A percentile compares a stretch with the other conserved stretches of the same genome.
Conservation (phyloP, 2,797 vertebrate genomes). For the Ispidina lecontei region DNA sequence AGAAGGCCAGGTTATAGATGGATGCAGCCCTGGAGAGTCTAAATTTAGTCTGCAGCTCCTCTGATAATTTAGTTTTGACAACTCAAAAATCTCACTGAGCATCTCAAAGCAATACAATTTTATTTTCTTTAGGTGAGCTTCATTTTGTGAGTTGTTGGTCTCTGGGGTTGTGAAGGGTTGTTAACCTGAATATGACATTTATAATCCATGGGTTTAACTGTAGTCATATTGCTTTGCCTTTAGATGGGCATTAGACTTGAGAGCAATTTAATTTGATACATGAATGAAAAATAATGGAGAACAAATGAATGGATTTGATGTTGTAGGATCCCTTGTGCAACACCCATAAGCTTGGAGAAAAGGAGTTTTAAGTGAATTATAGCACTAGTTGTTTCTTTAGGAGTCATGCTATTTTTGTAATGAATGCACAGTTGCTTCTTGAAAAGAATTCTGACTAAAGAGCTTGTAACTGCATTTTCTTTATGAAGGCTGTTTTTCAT, state of each 20-base stretch:
- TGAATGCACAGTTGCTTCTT: background rate
- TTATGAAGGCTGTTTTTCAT: slow-evolving; percentile 17
- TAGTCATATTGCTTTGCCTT: background rate
- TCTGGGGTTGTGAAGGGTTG: background rate
- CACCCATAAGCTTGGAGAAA: background rate
- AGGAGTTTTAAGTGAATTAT: background rate
- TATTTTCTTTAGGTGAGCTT: background rate
- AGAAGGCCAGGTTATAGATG: slow-evolving; percentile 70
- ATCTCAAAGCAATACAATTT: slow-evolving; percentile 2
- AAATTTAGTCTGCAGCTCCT: slow-evolving; percentile 68
- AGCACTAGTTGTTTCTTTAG: background rate
- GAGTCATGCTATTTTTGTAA: background rate
- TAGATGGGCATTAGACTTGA: background rate
- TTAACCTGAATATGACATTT: background rate
- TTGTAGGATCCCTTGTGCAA: background rate
- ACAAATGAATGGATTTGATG: background rate
- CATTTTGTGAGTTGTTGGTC: background rate
- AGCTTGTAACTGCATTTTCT: slow-evolving; percentile 28
- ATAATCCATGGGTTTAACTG: background rate
- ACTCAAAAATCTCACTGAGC: slow-evolving; percentile 9
- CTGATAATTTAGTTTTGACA: slow-evolving; percentile 39
- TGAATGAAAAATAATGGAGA: background rate
- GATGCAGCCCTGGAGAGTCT: slow-evolving; percentile 57
- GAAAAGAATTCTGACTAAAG: slow-evolving; percentile 33
- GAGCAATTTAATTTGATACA: background rate